These are phyloP conservation scores for Melospiza melodia DNA, from an alignment of 2,113 vertebrate genomes.

Conservation along the genomic window DNA sequence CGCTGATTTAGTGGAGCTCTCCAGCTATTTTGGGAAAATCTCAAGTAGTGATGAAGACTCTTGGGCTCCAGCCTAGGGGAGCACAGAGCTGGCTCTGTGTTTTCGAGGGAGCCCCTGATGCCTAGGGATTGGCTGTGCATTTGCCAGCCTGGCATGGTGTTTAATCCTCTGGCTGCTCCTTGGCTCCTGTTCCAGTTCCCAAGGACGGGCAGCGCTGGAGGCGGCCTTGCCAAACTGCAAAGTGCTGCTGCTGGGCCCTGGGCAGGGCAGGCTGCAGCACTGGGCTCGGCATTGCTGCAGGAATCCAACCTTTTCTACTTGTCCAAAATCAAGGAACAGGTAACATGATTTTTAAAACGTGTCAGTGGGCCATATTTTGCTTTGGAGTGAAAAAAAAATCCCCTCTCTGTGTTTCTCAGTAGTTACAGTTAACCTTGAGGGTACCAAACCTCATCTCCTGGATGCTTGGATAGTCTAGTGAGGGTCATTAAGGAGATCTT, in stretches of 20 bases:
- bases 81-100: conserved; percentile 14
- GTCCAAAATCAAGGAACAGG: neutral
- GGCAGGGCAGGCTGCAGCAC: neutral
- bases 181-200: neutral
- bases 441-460: neutral
- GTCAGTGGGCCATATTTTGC: neutral
- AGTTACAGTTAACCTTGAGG: neutral
- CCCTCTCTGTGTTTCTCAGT: neutral
- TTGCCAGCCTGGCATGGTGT: neutral
- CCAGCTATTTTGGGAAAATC: neutral
- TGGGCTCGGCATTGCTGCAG: neutral
- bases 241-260: neutral
- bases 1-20: neutral
- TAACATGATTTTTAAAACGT: neutral
- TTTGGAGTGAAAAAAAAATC: neutral
- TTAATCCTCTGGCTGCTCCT: neutral
- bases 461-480: neutral
- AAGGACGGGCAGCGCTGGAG: accelerated
- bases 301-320: neutral
- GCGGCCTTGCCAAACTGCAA: neutral
- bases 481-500: neutral
- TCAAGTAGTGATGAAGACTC: neutral
- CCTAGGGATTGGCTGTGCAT: neutral
- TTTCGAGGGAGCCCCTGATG: neutral
- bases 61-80: neutral